Evolutionary conservation across 2,113 vertebrate genomes (phyloP), one percentile per base, ranked within the genome.

Genomic region (Cervus canadensis): DNA sequence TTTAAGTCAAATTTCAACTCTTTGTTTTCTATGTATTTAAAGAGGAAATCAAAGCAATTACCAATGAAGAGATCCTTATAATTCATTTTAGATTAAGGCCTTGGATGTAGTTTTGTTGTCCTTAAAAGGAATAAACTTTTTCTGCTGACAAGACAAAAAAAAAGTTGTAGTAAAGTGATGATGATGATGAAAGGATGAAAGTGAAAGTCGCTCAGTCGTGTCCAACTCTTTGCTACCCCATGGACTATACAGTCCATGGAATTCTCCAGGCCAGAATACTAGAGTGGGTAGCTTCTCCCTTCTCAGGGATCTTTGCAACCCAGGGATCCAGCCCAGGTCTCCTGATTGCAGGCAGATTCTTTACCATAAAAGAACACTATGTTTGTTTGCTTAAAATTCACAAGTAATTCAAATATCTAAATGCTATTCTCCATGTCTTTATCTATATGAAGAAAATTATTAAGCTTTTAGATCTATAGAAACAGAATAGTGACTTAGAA

Each of bases 151-250:
- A 54, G 19, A 19, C 33, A 52, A 5, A 50, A 40, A 40, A 87
- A 62, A 26, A 15, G 5, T 15, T 62, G 7, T 33, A 84, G 36
- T 71, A 40, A 40, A 71, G 5, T 40, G 67, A 71, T 40, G 9
- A 36, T 33, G 33, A 67, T 40, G n/a, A 71, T 67, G 16, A n/a
- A 23, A 71, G n/a, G n/a, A 71, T 36, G n/a, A 12, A 71, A 36
- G 2, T 6, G 67, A 23, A 71, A 23, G 67, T 71, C 0, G 0
- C n/a, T 71, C n/a, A 71, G n/a, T 40, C 5, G 0, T 71, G n/a
- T 71, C 67, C 2, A 23, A 11, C 67, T 71, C 19, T 71, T 71
- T 71, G n/a, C 19, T 40, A 23, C 19, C 4, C n/a, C 67, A 71
- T 71, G n/a, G 17, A 23, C n/a, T 23, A 40, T 23, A 71, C 5